These are phyloP conservation scores for Tachycineta bicolor DNA, from an alignment of 2,113 vertebrate genomes.

Conservation along the genomic window DNA sequence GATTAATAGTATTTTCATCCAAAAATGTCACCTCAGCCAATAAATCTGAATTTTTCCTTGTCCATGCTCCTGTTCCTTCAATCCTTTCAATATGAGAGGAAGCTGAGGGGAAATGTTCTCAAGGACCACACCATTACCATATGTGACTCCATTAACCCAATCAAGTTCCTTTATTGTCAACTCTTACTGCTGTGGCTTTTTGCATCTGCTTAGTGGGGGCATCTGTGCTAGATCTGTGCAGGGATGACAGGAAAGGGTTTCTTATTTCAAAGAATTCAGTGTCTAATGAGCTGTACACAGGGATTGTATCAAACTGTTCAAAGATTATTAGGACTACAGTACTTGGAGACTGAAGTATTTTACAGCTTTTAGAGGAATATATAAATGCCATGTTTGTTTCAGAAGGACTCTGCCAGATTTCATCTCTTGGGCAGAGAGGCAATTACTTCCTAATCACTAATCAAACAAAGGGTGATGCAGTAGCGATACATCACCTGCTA, in stretches of 20 bases:
- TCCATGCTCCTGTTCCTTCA: neutral
- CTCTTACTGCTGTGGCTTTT: neutral
- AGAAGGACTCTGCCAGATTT: neutral
- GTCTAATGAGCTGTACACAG: neutral
- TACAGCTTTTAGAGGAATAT: neutral
- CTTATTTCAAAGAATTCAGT: neutral
- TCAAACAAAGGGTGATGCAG: constrained; percentile 1
- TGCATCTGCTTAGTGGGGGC: neutral
- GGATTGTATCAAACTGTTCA: neutral
- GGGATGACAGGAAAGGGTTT: neutral
- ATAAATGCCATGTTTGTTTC: neutral
- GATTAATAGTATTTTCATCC: constrained; percentile 5
- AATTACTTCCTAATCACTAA: neutral
- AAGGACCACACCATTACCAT: neutral
- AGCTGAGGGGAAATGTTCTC: neutral
- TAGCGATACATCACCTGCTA: neutral
- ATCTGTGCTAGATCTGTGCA: neutral
- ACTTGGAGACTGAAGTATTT: neutral
- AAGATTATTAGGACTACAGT: neutral
- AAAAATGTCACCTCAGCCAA: neutral
- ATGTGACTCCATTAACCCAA: neutral
- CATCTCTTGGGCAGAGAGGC: neutral
- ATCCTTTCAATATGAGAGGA: neutral
- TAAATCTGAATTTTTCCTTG: neutral
- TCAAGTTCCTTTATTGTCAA: neutral